Base-by-base conservation (phyloP, 2,797 vertebrate species). In the Mormyrops boulengeri region DNA sequence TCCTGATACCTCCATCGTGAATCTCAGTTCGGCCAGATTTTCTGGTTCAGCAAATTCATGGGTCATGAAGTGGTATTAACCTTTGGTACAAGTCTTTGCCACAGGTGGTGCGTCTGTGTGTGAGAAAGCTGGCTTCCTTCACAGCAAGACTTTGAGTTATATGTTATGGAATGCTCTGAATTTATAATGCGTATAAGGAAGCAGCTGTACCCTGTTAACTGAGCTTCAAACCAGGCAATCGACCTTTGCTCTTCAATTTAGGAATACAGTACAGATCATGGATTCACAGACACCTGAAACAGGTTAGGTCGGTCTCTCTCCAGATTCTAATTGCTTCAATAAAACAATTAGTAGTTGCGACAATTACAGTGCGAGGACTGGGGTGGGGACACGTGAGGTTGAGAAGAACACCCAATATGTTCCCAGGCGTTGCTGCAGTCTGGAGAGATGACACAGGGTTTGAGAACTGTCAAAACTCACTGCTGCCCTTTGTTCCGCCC, bases 401-500 rank as follows among this genome's bases (percentile, higher is more conserved):
- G 6, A 82, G 7, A 47, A n/a, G 41, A n/a, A 47, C 41, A 22
- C 19, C 77, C 77, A 22, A 19, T 82, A 85, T 30, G 52, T 87
- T 57, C 30, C 50, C 85, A 41, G 49, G 49, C 57, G 34, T 85
- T 66, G 55, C 53, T n/a, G n/a, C 55, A 57, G 19, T 34, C 41
- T 47, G 88, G 53, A 38, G 88, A 19, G 55, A 30, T 11, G 82
- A 49, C 57, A 22, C 11, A 30, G 41, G 41, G 38, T 30, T 57
- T 41, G 11, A 55, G n/a, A 5, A 2, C 49, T 57, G 22, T 9
- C 38, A 26, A 38, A 26, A 7, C 11, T 89, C 53, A 49, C 38
- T 22, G 85, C 57, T 47, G 55, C 50, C 49, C 30, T 57, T 6
- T 60, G 30, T 60, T 41, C 88, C 90, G 89, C 88, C 89, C 93